Percentiles rank a stretch among this genome's conserved stretches.
These are phyloP conservation scores for Andrena fulva DNA, from an alignment of 2,888 invertebrate genomes.

Conservation along the genomic window DNA sequence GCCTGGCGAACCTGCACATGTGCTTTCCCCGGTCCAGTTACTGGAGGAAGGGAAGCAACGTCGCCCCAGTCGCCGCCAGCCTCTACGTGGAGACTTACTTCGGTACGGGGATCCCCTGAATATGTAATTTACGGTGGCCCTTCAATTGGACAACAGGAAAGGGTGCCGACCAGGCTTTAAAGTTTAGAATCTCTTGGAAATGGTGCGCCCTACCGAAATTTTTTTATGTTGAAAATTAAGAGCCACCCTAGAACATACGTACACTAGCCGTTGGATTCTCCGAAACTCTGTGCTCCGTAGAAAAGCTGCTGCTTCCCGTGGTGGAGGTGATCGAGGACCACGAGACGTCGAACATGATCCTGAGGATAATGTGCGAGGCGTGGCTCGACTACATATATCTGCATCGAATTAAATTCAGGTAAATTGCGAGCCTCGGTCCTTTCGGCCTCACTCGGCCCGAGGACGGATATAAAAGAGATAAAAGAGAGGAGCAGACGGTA, in stretches of 20 bases:
- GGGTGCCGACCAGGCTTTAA: no score
- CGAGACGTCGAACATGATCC: slow-evolving; percentile 90
- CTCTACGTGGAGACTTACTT: slow-evolving; percentile 91
- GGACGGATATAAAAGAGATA: no score
- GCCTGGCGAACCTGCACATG: slow-evolving; percentile 93
- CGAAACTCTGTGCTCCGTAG: slow-evolving; percentile 84
- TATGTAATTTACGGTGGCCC: no score
- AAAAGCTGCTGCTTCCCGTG: slow-evolving; percentile 92
- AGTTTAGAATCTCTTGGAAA: no score
- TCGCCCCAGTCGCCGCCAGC: slow-evolving; percentile 85
- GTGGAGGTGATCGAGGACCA: slow-evolving; percentile 91
- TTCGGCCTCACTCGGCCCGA: background rate
- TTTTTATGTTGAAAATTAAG: no score
- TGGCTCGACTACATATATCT: slow-evolving; percentile 95
- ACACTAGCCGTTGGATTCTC: background rate
- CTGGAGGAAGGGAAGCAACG: slow-evolving; percentile 87
- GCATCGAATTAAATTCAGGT: slow-evolving; percentile 92
- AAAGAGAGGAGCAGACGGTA: no score
- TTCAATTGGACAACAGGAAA: no score
- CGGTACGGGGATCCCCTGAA: slow-evolving; percentile 84
- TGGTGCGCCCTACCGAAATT: no score
- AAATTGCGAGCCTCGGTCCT: slow-evolving; percentile 1
- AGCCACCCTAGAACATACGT: background rate
- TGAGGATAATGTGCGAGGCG: slow-evolving; percentile 93
- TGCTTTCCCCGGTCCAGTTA: slow-evolving; percentile 90